A percentile compares a stretch with the other conserved stretches of the same genome.
These are phyloP conservation scores for Campylomormyrus tamandua DNA, from an alignment of 2,113 vertebrate species.

Conservation along the genomic window DNA sequence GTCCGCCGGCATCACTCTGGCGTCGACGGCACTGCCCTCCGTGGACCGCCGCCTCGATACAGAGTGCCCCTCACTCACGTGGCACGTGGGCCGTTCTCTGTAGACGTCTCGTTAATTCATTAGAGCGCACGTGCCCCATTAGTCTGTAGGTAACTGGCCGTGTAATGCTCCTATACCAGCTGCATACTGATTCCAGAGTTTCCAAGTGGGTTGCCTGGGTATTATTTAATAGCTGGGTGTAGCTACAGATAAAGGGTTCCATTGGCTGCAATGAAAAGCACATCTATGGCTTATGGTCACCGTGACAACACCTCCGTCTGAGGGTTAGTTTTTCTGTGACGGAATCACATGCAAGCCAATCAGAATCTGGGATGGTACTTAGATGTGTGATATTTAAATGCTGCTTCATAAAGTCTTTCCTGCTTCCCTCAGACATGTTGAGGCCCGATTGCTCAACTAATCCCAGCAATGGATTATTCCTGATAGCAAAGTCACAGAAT, in stretches of 20 bases:
- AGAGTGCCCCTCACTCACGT: neutral
- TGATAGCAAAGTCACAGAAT: neutral
- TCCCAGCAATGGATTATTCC: neutral
- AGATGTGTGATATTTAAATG: neutral
- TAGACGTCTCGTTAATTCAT: neutral
- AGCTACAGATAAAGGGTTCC: neutral
- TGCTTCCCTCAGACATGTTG: neutral
- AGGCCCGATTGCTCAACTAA: neutral
- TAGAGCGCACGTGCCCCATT: neutral
- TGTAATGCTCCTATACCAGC: neutral
- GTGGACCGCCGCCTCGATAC: neutral
- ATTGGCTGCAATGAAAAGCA: neutral
- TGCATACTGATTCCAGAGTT: neutral
- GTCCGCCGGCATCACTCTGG: neutral
- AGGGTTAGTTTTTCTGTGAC: neutral
- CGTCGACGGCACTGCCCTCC: neutral
- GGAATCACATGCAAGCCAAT: neutral
- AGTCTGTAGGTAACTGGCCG: neutral
- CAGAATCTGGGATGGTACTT: neutral
- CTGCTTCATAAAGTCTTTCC: neutral
- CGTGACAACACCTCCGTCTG: neutral
- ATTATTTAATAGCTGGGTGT: slow-evolving; percentile 6
- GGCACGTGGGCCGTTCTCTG: neutral
- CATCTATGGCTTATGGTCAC: neutral
- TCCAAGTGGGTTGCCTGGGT: neutral